A percentile compares a stretch with the other conserved stretches of the same genome.
These are phyloP conservation scores for Acrocera orbiculus DNA, from an alignment of 2,888 invertebrate species.

Conservation along the genomic window DNA sequence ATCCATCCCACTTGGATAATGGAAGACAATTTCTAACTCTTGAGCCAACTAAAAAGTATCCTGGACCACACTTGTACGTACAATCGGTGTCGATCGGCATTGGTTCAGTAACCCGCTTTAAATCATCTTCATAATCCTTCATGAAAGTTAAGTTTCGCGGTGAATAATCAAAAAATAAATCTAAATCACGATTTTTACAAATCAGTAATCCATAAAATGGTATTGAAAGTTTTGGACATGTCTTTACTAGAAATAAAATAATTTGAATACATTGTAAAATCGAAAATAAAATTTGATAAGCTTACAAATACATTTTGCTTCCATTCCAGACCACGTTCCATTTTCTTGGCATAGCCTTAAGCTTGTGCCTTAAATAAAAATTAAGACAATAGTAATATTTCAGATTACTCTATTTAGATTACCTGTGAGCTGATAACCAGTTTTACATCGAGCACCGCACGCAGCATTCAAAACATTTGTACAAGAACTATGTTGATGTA, in stretches of 20 bases:
- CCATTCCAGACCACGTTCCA: slow-evolving; percentile 48
- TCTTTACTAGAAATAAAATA: slow-evolving; percentile 35
- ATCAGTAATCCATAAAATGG: slow-evolving; percentile 39
- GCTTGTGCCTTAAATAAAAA: slow-evolving; percentile 23
- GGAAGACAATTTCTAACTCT: slow-evolving; percentile 45
- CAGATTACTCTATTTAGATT: not conserved
- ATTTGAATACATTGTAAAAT: no score
- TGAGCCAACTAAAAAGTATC: slow-evolving; percentile 44
- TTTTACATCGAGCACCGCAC: slow-evolving; percentile 47
- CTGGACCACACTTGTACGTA: slow-evolving; percentile 42
- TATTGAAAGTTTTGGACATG: slow-evolving; percentile 36
- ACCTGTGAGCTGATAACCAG: slow-evolving; percentile 39
- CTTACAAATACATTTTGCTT: slow-evolving; percentile 43
- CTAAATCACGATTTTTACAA: slow-evolving; percentile 32
- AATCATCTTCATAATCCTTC: slow-evolving; percentile 13
- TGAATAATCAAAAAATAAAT: slow-evolving; percentile 15
- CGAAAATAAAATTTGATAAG: slow-evolving; percentile 9
- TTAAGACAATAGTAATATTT: not conserved
- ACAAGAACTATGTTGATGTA: slow-evolving; percentile 38
- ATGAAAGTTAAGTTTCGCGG: slow-evolving; percentile 17
- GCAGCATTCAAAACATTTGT: slow-evolving; percentile 49
- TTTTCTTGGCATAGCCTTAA: slow-evolving; percentile 44
- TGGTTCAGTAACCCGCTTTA: slow-evolving; percentile 15
- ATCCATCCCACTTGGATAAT: slow-evolving; percentile 49
- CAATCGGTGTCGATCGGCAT: slow-evolving; percentile 46